Base-by-base conservation (phyloP, 2,888 invertebrate species). In the Platerodrilus igneus region DNA sequence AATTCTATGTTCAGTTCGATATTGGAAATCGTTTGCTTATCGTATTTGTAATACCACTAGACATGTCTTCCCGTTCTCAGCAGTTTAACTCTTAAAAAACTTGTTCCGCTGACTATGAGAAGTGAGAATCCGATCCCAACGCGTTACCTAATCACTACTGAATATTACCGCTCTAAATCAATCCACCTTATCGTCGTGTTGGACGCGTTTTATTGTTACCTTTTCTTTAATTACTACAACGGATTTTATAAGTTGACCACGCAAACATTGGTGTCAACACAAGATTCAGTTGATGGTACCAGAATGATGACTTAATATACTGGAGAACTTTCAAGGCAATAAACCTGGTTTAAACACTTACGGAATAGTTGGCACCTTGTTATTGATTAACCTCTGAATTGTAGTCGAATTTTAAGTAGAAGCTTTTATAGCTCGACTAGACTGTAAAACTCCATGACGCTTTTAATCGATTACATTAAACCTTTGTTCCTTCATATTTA, bases 121-220 rank as follows among this genome's bases (percentile, higher is more conserved):
- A 34, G 36, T 19, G 31, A 37, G 20, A 36, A 36, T 44, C 21
- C 36, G 44, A 44, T 40, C 40, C 44, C 31, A 44, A 31, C 41
- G 45, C 37, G 60, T 60, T 60, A 57, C 60, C 59, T 59, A 60
- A 60, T 60, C 59, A 60, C 59, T 60, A 58, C 58, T 52, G 60
- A 57, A 60, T 57, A 59, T 58, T 53, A 56, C 53, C 54, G 54
- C 60, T 47, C 55, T 63, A 63, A 63, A 64, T 64, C 63, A 64
- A 58, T 62, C 60, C 53, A 38, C 47, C 56, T 60, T 62, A 63
- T 63, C 63, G 59, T 43, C 51, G 49, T 49, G 41, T 54, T 50
- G 57, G 60, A 63, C 61, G 58, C 59, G 60, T 61, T 63, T 63
- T 63, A 63, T 64, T 63, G 63, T 63, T 63, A 58, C 62, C 63